Evolutionary conservation across 2,888 invertebrate species (phyloP).

Genomic region (Hipparchia semele): DNA sequence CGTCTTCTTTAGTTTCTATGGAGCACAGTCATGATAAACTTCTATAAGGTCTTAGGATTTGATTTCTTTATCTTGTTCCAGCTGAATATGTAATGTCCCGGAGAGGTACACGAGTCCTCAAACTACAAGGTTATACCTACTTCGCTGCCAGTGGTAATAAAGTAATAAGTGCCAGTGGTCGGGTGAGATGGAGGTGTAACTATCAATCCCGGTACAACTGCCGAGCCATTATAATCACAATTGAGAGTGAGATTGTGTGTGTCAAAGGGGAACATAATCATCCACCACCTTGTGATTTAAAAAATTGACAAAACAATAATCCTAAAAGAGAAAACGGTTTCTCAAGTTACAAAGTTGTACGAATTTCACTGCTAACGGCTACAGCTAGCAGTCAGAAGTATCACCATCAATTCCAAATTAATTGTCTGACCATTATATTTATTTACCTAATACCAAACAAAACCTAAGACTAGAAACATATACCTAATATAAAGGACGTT

Average conservation of each 20-base stretch:
- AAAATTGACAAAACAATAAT: neutral
- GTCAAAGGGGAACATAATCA: conserved; percentile 26
- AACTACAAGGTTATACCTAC: conserved; percentile 51
- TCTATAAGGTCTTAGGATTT: neutral
- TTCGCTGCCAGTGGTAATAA: conserved; percentile 27
- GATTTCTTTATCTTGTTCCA: conserved; percentile 14
- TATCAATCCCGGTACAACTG: conserved; percentile 48
- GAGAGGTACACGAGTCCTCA: conserved; percentile 45
- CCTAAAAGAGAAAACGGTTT: neutral
- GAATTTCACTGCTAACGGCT: no score
- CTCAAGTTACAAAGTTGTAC: no score
- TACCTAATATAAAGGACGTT: no score
- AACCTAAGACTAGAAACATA: no score
- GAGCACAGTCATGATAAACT: neutral
- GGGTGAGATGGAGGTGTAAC: conserved; percentile 57
- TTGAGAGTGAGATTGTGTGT: conserved; percentile 33
- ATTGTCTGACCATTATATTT: no score
- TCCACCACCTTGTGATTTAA: neutral
- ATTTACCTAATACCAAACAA: no score
- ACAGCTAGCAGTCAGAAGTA: no score
- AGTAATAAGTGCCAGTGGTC: conserved; percentile 34
- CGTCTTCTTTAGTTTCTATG: neutral
- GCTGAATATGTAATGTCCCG: conserved; percentile 43
- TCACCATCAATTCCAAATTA: no score
- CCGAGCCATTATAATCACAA: conserved; percentile 38